Percentiles rank a stretch among this genome's conserved stretches.
These are phyloP conservation scores for Poeciliopsis infans DNA, from an alignment of 2,797 vertebrate species.

Conservation along the genomic window DNA sequence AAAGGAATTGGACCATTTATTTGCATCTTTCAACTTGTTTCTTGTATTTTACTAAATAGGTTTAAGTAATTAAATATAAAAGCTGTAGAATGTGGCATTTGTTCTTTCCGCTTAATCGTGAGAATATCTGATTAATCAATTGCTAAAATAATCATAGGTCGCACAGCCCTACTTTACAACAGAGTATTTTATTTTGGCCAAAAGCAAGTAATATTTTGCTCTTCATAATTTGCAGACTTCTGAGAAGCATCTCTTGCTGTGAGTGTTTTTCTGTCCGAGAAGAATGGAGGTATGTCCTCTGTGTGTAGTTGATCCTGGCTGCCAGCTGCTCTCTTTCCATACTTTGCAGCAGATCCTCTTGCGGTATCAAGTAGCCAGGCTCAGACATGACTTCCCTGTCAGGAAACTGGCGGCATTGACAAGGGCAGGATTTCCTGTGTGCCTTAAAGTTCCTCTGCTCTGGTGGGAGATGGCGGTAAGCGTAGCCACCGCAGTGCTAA, in stretches of 20 bases:
- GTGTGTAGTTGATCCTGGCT: slow-evolving; percentile 60
- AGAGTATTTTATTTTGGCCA: not conserved
- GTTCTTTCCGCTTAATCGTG: too few relatives aligned
- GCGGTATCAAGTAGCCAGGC: slow-evolving; percentile 69
- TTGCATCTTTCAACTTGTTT: too few relatives aligned
- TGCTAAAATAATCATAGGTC: too few relatives aligned
- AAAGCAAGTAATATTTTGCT: not conserved
- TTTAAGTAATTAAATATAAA: too few relatives aligned
- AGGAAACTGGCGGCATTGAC: slow-evolving; percentile 49
- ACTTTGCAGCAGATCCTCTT: slow-evolving; percentile 65
- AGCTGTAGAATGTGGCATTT: too few relatives aligned
- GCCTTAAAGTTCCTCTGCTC: slow-evolving; percentile 39
- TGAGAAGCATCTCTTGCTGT: slow-evolving; percentile 13
- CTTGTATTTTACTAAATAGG: too few relatives aligned
- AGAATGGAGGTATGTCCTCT: slow-evolving; percentile 61
- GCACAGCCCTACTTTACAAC: not conserved
- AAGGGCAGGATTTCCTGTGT: slow-evolving; percentile 58
- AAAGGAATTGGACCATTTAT: too few relatives aligned
- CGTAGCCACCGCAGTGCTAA: slow-evolving; percentile 30
- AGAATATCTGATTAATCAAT: too few relatives aligned
- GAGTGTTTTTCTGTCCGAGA: slow-evolving; percentile 25
- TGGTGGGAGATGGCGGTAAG: slow-evolving; percentile 49
- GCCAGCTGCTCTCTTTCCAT: slow-evolving; percentile 73
- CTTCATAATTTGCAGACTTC: slow-evolving; percentile 13
- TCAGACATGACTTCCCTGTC: slow-evolving; percentile 45